Percentiles rank a stretch among this genome's conserved stretches.
Evolutionary conservation across 2,113 vertebrate genomes (phyloP).

Genomic region (Scytalopus superciliaris): DNA sequence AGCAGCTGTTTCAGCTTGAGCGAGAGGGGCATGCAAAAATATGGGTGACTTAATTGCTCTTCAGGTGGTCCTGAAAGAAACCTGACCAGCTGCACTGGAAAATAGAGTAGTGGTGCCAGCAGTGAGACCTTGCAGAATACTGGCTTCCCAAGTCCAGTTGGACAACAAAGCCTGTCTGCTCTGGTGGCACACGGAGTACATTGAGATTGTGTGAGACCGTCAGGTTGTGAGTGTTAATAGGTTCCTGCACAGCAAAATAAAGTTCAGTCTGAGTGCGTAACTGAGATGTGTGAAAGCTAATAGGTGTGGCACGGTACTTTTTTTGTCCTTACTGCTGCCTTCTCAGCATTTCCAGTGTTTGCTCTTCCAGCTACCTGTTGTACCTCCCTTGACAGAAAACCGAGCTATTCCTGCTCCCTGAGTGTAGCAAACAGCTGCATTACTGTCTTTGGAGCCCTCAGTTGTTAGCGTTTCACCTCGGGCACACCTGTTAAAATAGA

Average conservation of each 20-base stretch:
- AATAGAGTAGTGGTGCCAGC: neutral
- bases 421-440: neutral
- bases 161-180: neutral
- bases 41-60: neutral
- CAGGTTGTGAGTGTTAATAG: neutral
- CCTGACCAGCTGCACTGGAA: neutral
- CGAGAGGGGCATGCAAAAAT: neutral
- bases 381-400: neutral
- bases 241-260: neutral
- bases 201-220: neutral
- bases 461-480: neutral
- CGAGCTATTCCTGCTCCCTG: neutral
- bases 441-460: neutral
- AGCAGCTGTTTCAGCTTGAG: neutral
- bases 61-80: neutral
- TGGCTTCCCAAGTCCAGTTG: fast-evolving
- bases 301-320: neutral
- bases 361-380: neutral
- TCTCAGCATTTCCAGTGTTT: neutral
- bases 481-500: neutral
- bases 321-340: neutral
- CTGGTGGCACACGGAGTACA: neutral
- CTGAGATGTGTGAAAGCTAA: neutral
- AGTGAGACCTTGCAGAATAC: neutral
- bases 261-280: neutral